phyloP scores from a whole-genome alignment of 2,797 vertebrate species.

The Anguilla marmorata region DNA sequence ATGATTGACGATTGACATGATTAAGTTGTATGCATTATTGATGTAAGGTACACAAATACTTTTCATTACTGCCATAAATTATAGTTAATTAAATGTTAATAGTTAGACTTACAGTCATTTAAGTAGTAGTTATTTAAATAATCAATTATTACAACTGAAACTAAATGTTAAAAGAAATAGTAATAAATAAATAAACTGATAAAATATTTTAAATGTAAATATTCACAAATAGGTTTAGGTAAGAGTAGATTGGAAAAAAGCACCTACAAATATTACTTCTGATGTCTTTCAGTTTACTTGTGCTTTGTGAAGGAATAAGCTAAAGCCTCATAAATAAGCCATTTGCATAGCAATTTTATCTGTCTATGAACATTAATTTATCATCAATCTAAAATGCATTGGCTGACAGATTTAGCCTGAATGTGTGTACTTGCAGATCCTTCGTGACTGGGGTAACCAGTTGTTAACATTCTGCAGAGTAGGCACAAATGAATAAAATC shows the following conservation, averaged over 20 bases:
- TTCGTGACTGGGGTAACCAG: neutral
- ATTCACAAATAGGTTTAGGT: neutral
- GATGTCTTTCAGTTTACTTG: neutral
- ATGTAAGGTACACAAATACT: neutral
- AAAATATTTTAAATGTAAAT: neutral
- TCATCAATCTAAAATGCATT: neutral
- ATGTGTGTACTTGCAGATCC: neutral
- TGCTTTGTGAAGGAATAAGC: neutral
- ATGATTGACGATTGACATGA: neutral
- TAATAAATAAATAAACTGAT: neutral
- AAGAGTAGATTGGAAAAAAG: no score
- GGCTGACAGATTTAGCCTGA: neutral
- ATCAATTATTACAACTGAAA: neutral
- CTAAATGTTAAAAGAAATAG: neutral
- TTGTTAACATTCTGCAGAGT: neutral
- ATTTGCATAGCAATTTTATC: neutral
- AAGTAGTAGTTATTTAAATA: no score
- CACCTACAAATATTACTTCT: neutral
- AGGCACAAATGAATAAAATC: neutral
- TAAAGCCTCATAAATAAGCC: neutral
- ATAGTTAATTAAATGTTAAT: neutral
- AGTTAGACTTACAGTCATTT: neutral
- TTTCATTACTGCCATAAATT: neutral
- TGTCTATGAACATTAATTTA: neutral
- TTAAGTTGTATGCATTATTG: neutral